phyloP scores from a whole-genome alignment of 1,140 invertebrate genomes.

The Halictus rubicundus region DNA sequence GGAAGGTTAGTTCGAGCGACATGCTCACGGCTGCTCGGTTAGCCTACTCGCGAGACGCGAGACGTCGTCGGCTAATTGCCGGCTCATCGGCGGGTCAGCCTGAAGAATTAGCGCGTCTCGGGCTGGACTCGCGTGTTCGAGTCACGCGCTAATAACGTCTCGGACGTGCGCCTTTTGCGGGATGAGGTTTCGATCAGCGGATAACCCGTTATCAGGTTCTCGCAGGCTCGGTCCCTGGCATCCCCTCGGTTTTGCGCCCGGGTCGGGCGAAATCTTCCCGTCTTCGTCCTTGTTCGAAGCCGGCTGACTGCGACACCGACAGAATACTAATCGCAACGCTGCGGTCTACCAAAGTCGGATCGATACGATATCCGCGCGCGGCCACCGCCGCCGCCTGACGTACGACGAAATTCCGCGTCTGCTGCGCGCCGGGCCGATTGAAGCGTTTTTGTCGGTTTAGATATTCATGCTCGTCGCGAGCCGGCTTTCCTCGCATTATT shows the following conservation, averaged over 20 bases:
- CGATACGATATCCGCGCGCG: slow-evolving; percentile 61
- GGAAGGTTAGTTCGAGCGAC: too few species aligned
- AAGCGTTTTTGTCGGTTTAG: slow-evolving; percentile 34
- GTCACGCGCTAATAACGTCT: neutral
- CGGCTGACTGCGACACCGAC: slow-evolving; percentile 65
- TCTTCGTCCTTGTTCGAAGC: slow-evolving; percentile 63
- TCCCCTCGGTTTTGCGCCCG: slow-evolving; percentile 30
- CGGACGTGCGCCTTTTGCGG: neutral
- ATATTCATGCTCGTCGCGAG: slow-evolving; percentile 19
- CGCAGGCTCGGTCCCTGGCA: slow-evolving; percentile 1
- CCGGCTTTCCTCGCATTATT: slow-evolving; percentile 24
- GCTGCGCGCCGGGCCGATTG: slow-evolving; percentile 7
- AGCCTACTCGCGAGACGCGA: too few species aligned
- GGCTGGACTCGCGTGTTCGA: neutral
- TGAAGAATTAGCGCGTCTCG: neutral
- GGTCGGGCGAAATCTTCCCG: slow-evolving; percentile 52
- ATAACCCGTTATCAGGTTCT: slow-evolving; percentile 21
- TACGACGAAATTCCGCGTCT: slow-evolving; percentile 20
- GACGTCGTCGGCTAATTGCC: too few species aligned
- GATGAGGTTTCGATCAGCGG: neutral
- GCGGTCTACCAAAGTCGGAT: slow-evolving; percentile 65
- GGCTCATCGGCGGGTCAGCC: neutral
- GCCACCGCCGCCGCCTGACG: slow-evolving; percentile 16
- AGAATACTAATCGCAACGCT: slow-evolving; percentile 72
- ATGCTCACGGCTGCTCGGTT: too few species aligned